A percentile compares a stretch with the other conserved stretches of the same genome.
Evolutionary conservation across 1,140 invertebrate genomes (phyloP).

Genomic region (Antheraea pernyi): DNA sequence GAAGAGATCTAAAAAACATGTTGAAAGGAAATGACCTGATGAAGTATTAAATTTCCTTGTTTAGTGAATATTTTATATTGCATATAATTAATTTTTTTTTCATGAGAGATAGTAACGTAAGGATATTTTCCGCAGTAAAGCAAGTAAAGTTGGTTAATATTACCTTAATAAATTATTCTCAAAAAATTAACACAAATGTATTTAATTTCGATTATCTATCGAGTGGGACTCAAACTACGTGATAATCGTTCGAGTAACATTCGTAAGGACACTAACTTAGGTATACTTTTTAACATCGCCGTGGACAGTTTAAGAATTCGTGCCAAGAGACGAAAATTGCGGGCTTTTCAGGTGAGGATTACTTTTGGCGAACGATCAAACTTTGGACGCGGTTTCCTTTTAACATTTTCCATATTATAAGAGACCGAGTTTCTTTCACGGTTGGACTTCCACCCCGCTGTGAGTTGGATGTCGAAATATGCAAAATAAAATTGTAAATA

Average conservation of each 20-base stretch:
- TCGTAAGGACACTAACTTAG: slow-evolving; percentile 20
- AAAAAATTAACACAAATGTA: too few species aligned
- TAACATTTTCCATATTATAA: slow-evolving; percentile 51
- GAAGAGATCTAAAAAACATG: too few species aligned
- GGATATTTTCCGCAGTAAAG: too few species aligned
- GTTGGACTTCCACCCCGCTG: not conserved
- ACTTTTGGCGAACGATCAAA: slow-evolving; percentile 68
- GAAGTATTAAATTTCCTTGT: too few species aligned
- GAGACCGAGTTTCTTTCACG: slow-evolving; percentile 36
- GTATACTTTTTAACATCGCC: slow-evolving; percentile 41
- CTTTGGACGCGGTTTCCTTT: slow-evolving; percentile 57
- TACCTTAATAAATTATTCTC: not conserved
- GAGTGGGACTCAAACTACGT: not conserved
- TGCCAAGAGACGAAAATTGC: slow-evolving; percentile 61
- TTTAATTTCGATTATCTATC: not conserved
- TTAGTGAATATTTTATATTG: too few species aligned
- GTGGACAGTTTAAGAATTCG: slow-evolving; percentile 51
- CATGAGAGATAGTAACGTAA: too few species aligned
- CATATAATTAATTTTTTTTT: too few species aligned
- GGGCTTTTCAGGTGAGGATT: slow-evolving; percentile 65
- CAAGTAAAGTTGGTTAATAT: too few species aligned
- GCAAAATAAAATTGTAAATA: not conserved
- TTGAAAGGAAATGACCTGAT: too few species aligned
- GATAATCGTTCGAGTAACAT: slow-evolving; percentile 16
- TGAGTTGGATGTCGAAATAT: not conserved